phyloP scores from a whole-genome alignment of 2,113 vertebrate genomes.

The Mesoclemmys tuberculata region DNA sequence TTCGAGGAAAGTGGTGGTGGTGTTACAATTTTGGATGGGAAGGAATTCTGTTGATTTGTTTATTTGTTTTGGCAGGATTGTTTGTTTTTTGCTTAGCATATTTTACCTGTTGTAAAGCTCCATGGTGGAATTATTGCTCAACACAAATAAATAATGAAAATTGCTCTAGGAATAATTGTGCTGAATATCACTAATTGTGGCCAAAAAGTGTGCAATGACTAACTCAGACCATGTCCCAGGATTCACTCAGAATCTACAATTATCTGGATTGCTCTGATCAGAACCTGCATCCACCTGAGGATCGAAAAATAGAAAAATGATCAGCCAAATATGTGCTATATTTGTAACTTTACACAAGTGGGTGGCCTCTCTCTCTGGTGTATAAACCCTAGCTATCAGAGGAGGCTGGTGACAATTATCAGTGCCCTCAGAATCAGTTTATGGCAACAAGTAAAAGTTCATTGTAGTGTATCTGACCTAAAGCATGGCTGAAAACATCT shows the following conservation, averaged over 20 bases:
- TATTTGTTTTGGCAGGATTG: not conserved
- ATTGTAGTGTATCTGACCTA: not conserved
- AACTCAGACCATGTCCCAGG: not conserved
- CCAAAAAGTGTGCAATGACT: not conserved
- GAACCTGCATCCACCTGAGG: not conserved
- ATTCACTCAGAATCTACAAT: not conserved
- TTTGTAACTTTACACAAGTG: not conserved
- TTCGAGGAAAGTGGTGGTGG: not conserved
- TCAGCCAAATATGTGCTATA: not conserved
- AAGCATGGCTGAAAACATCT: not conserved
- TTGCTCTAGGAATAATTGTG: not conserved
- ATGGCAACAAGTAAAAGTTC: not conserved
- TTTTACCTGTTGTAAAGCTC: not conserved
- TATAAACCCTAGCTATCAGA: not conserved
- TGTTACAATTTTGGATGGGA: no score
- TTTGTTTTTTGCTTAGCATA: not conserved
- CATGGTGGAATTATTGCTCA: not conserved
- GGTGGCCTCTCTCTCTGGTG: not conserved
- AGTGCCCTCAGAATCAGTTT: not conserved
- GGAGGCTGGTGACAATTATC: not conserved
- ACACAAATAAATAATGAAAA: not conserved
- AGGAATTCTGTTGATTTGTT: no score
- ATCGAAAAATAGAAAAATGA: not conserved
- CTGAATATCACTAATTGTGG: not conserved
- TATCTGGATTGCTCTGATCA: not conserved